Evolutionary conservation across 2,797 vertebrate genomes (phyloP).

Genomic region (Zalophus californianus): DNA sequence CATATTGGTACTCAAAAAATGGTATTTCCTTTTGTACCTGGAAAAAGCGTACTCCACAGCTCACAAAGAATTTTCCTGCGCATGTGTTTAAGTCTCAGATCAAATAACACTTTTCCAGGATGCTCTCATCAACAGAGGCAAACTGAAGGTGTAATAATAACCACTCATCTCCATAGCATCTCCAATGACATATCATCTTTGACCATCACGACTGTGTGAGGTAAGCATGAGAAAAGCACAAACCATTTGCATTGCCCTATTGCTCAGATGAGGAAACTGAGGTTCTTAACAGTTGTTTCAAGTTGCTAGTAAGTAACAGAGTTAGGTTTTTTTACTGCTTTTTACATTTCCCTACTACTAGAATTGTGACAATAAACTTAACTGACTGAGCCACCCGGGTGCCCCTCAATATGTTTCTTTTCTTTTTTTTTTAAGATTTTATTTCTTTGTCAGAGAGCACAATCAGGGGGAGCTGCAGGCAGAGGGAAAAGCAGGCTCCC

Average conservation of each 20-base stretch:
- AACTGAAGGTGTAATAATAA: not conserved
- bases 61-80: conserved; percentile 39
- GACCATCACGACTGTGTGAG: not conserved
- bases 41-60: not conserved
- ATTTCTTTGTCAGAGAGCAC: too few relatives aligned
- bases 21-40: conserved; percentile 52
- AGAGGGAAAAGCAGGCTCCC: not conserved
- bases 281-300: not conserved
- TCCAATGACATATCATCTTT: not conserved
- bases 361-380: not conserved
- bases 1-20: conserved; percentile 29
- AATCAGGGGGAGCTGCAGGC: too few relatives aligned
- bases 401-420: not conserved
- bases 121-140: not conserved
- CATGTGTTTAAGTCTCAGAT: conserved; percentile 42
- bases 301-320: not conserved
- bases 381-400: not conserved
- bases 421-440: too few relatives aligned
- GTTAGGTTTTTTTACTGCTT: not conserved
- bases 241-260: not conserved
- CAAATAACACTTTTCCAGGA: conserved; percentile 12
- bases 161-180: not conserved
- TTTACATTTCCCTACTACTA: not conserved
- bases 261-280: conserved; percentile 2
- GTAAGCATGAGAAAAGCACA: not conserved